Evolutionary conservation across 2,113 vertebrate species (phyloP).

Genomic region (Gobiocypris rarus): DNA sequence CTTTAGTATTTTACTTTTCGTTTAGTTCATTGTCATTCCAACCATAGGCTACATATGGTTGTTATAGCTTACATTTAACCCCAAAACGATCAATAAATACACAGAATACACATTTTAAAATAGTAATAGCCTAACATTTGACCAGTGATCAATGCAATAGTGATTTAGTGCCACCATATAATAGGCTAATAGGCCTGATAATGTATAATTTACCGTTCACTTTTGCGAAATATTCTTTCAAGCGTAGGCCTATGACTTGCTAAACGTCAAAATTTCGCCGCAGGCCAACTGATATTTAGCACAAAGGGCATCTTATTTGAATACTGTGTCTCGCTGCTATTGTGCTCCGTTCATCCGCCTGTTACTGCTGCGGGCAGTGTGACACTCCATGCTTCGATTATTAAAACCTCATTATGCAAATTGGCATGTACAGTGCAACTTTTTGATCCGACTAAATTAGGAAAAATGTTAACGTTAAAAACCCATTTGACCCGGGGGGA

Average conservation of each 20-base stretch:
- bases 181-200: neutral
- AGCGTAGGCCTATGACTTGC: neutral
- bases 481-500: constrained; percentile 57
- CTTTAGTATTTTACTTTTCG: neutral
- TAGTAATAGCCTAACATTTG: neutral
- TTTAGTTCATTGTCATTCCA: neutral
- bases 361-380: constrained; percentile 48
- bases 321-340: constrained; percentile 54
- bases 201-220: neutral
- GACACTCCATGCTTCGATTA: constrained; percentile 68
- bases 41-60: neutral
- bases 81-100: neutral
- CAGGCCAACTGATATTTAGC: constrained; percentile 50
- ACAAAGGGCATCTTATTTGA: constrained; percentile 60
- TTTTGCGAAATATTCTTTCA: neutral
- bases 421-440: constrained; percentile 73
- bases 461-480: constrained; percentile 71
- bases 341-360: constrained; percentile 47
- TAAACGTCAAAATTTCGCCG: constrained; percentile 28
- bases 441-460: constrained; percentile 72
- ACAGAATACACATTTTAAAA: neutral
- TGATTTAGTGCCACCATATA: neutral
- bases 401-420: constrained; percentile 79
- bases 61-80: neutral
- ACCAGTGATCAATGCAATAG: neutral